Conservation (phyloP, 1,140 invertebrate genomes). For the Cardiocondyla obscurior region DNA sequence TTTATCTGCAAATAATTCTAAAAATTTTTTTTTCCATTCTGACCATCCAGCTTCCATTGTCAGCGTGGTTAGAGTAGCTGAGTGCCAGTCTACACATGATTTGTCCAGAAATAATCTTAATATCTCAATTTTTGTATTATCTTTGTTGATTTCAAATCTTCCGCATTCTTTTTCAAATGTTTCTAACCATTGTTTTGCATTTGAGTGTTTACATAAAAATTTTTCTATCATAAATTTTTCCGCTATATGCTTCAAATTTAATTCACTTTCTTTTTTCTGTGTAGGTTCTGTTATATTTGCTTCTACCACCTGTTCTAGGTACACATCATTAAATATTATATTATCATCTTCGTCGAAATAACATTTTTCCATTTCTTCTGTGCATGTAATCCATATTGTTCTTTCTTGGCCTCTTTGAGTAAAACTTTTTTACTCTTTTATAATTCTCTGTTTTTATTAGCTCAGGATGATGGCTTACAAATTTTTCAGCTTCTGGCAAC, state of each 20-base stretch:
- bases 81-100: neutral
- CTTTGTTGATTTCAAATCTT: neutral
- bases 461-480: too few relatives aligned
- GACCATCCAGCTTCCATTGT: neutral
- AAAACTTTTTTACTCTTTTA: too few relatives aligned
- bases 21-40: neutral
- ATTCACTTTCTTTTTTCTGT: too few relatives aligned
- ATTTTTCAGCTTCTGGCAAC: too few relatives aligned
- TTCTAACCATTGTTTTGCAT: neutral
- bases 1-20: neutral
- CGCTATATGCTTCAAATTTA: neutral
- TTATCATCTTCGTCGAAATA: too few relatives aligned
- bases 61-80: neutral
- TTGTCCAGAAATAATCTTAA: neutral
- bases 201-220: neutral
- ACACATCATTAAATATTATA: too few relatives aligned
- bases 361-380: too few relatives aligned
- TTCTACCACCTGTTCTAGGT: too few relatives aligned
- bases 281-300: too few relatives aligned
- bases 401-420: too few relatives aligned
- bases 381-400: too few relatives aligned
- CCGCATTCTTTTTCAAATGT: neutral
- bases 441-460: too few relatives aligned
- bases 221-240: constrained; percentile 11
- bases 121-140: constrained; percentile 6